These are phyloP conservation scores for Cistogaster globosa DNA, from an alignment of 2,888 invertebrate species.

Conservation along the genomic window DNA sequence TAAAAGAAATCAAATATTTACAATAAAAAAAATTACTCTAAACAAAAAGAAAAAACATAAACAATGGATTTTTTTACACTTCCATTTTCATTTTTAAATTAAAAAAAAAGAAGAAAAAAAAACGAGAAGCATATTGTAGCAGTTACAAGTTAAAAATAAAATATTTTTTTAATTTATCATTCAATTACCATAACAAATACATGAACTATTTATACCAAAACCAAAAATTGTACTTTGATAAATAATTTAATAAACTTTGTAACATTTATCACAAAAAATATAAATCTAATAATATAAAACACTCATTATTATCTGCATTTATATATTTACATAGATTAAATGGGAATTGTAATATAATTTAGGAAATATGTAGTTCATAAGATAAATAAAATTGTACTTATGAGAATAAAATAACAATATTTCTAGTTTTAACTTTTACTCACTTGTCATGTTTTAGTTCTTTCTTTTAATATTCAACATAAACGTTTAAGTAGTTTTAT, in stretches of 20 bases:
- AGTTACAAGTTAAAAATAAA: no score
- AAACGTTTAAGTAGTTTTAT: conserved; percentile 37
- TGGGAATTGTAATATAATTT: conserved; percentile 65
- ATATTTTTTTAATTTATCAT: neutral
- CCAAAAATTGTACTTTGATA: neutral
- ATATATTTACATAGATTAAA: conserved; percentile 55
- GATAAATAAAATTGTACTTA: conserved; percentile 65
- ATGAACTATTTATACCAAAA: conserved; percentile 1
- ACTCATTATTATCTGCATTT: conserved; percentile 64
- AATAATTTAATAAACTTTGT: neutral
- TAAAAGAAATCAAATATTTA: conserved; percentile 11
- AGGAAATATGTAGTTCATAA: conserved; percentile 33
- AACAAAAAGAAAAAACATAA: conserved; percentile 11
- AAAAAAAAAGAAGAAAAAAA: neutral
- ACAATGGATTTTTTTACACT: conserved; percentile 25
- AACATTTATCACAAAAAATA: neutral
- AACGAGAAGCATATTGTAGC: neutral
- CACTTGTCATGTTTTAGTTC: neutral
- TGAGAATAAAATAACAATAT: neutral
- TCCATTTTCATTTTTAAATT: no score
- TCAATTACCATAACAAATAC: neutral
- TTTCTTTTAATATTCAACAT: conserved; percentile 13
- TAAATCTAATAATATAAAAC: neutral
- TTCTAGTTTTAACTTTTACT: neutral
- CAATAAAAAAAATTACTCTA: conserved; percentile 25